A percentile compares a stretch with the other conserved stretches of the same genome.
Evolutionary conservation across 2,797 vertebrate genomes (phyloP).

Genomic region (Anas capensis): DNA sequence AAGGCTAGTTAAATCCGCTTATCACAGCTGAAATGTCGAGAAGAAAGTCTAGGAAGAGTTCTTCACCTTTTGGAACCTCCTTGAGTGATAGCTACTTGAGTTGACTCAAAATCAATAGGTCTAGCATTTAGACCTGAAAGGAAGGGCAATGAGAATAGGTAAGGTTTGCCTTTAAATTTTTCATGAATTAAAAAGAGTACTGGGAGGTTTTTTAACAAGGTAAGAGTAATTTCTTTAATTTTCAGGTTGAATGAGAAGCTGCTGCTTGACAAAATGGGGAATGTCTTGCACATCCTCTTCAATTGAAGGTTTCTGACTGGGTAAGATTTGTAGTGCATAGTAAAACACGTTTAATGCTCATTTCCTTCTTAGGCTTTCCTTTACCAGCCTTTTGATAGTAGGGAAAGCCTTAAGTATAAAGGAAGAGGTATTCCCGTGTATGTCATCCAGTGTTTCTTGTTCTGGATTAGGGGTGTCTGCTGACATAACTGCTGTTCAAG

Average conservation of each 20-base stretch:
- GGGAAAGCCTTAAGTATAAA: background rate
- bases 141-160: conserved; percentile 95
- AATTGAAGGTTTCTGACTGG: conserved; percentile 93
- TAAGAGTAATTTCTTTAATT: conserved; percentile 99
- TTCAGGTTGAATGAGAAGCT: conserved; percentile 96
- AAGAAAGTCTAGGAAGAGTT: conserved; percentile 92
- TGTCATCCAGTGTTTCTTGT: background rate
- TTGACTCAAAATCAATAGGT: conserved; percentile 87
- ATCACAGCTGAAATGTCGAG: conserved; percentile 91
- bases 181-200: conserved; percentile 86
- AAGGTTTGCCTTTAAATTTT: conserved; percentile 90
- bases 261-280: conserved; percentile 89
- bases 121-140: conserved; percentile 94
- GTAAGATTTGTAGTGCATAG: conserved; percentile 87
- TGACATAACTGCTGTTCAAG: background rate
- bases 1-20: conserved; percentile 92
- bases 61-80: conserved; percentile 89
- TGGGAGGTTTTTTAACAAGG: conserved; percentile 83
- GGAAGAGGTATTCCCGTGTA: background rate
- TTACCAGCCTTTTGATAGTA: background rate
- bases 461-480: background rate
- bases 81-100: conserved; percentile 93
- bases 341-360: conserved; percentile 58
- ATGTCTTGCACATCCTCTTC: conserved; percentile 93
- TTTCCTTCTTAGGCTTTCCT: conserved; percentile 54